These are phyloP conservation scores for Lota lota DNA, from an alignment of 2,113 vertebrate species.

Conservation along the genomic window DNA sequence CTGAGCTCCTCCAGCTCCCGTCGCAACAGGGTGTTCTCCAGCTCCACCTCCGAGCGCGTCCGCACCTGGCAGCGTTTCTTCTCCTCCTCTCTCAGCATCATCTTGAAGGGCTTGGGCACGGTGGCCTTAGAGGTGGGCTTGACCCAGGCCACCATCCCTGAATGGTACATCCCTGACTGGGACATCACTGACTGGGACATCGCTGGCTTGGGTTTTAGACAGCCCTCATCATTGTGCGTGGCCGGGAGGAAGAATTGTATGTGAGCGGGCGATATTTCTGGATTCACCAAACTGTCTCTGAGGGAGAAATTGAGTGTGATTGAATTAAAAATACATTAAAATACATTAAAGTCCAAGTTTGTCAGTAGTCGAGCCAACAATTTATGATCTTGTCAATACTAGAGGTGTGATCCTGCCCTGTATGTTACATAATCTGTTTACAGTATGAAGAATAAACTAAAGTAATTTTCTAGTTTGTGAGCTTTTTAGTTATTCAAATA, in stretches of 20 bases:
- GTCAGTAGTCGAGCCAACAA: no score
- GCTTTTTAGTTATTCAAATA: no score
- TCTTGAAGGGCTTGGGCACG: constrained; percentile 88
- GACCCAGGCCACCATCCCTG: constrained; percentile 1
- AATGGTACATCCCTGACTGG: no score
- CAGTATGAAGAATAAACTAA: not conserved
- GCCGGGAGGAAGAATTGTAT: constrained; percentile 31
- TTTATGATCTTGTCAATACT: no score
- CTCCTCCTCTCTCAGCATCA: constrained; percentile 87
- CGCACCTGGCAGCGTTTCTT: constrained; percentile 75
- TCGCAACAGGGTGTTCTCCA: constrained; percentile 72
- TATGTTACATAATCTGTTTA: no score
- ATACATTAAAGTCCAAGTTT: no score
- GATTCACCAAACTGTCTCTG: constrained; percentile 30
- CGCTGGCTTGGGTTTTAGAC: not conserved
- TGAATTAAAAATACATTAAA: no score
- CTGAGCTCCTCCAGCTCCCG: constrained; percentile 81
- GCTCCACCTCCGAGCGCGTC: constrained; percentile 77
- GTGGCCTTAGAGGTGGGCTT: constrained; percentile 77
- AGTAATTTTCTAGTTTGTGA: not conserved
- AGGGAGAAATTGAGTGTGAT: not conserved
- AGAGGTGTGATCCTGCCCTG: no score
- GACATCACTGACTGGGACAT: constrained; percentile 1
- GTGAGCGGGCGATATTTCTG: constrained; percentile 13
- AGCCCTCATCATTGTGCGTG: not conserved